Evolutionary conservation across 2,888 invertebrate genomes (phyloP).

Genomic region (Uropetala carovei): DNA sequence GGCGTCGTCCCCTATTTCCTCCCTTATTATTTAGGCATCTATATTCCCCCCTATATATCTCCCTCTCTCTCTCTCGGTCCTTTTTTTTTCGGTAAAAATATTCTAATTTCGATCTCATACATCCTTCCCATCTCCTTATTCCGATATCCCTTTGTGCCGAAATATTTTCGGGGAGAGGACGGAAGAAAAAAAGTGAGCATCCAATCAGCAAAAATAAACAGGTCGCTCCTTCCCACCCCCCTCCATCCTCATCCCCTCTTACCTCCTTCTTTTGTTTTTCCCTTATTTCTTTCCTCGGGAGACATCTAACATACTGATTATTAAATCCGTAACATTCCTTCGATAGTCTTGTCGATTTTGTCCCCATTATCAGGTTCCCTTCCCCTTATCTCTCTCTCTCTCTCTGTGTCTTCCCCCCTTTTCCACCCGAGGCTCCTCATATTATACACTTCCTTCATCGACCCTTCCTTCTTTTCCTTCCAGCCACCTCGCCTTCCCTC

Average conservation of each 20-base stretch:
- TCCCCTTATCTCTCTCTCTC: neutral
- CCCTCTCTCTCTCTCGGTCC: neutral
- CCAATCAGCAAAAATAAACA: conserved; percentile 54
- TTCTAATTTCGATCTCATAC: conserved; percentile 25
- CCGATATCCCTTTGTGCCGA: conserved; percentile 37
- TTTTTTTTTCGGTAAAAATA: neutral
- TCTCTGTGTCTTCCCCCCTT: neutral
- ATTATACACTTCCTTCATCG: neutral
- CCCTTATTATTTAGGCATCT: neutral
- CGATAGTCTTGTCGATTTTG: conserved; percentile 46
- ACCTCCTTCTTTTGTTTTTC: neutral
- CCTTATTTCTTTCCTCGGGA: neutral
- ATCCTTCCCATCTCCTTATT: conserved; percentile 38
- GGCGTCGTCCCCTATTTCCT: neutral
- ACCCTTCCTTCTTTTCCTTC: neutral
- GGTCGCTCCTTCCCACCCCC: neutral
- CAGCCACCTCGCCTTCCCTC: neutral
- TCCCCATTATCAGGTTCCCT: conserved; percentile 20
- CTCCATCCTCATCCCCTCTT: neutral
- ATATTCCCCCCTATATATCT: too few species aligned
- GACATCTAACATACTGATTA: conserved; percentile 15
- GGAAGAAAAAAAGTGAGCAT: conserved; percentile 7
- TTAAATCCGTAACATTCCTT: conserved; percentile 16
- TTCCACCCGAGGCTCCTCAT: neutral
- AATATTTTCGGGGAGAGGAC: neutral